These are phyloP conservation scores for Galbula dea DNA, from an alignment of 2,113 vertebrate genomes.

Conservation along the genomic window DNA sequence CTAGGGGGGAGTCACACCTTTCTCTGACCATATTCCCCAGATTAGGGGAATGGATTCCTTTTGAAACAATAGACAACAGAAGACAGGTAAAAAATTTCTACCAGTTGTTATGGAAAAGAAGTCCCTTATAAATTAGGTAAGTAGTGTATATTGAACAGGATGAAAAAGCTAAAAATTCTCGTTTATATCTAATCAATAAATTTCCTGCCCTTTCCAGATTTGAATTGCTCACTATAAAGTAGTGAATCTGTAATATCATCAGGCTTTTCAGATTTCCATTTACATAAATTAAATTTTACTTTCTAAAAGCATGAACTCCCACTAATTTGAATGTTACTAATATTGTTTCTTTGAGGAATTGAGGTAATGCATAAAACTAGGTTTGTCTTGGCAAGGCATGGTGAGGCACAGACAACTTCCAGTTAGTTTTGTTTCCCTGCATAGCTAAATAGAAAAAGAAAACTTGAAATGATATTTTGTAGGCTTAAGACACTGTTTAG, in stretches of 20 bases:
- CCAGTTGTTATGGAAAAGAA: background rate
- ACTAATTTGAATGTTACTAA: background rate
- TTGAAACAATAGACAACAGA: background rate
- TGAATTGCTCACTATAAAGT: background rate
- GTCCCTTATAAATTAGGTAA: background rate
- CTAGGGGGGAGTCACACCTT: too few relatives aligned
- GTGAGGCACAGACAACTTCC: background rate
- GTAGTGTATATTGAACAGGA: background rate
- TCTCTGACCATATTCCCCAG: too few relatives aligned
- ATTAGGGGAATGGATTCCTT: too few relatives aligned
- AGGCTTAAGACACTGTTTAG: background rate
- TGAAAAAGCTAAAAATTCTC: background rate
- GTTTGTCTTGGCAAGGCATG: background rate
- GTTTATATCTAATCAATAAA: background rate
- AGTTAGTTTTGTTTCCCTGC: background rate
- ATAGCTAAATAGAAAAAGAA: background rate
- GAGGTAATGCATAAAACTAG: background rate
- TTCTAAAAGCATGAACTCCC: background rate
- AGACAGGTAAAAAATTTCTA: background rate
- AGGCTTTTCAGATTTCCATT: background rate
- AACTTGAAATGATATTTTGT: background rate
- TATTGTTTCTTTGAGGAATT: background rate
- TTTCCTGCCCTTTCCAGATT: background rate
- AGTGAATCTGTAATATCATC: background rate
- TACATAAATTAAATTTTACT: background rate